Conservation (phyloP, 1,140 invertebrate species). For the Ericerus pela region DNA sequence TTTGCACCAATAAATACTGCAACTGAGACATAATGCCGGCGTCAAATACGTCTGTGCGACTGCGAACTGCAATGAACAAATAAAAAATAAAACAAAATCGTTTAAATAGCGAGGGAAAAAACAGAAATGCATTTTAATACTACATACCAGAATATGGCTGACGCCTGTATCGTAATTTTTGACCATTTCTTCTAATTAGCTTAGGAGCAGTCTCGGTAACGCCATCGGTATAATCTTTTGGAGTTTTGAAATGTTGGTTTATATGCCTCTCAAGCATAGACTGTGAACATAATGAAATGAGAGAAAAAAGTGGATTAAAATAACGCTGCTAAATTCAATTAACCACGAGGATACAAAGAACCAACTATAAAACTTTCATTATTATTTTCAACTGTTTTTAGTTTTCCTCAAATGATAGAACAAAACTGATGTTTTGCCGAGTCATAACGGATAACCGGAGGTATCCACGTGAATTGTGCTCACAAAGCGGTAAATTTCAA, state of each 20-base stretch:
- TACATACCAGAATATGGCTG: conserved; percentile 39
- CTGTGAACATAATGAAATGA: conserved; percentile 39
- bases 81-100: background rate
- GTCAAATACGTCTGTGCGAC: background rate
- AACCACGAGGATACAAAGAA: too few species aligned
- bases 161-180: conserved; percentile 63
- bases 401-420: too few species aligned
- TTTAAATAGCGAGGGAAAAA: background rate
- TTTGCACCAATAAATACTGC: conserved; percentile 5
- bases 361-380: too few species aligned
- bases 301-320: background rate
- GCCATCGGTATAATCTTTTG: conserved; percentile 40
- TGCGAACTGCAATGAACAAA: background rate
- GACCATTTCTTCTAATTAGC: conserved; percentile 65
- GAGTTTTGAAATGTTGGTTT: conserved; percentile 73
- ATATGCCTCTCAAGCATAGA: conserved; percentile 77
- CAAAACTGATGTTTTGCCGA: too few species aligned
- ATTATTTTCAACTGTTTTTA: too few species aligned
- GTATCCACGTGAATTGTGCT: too few species aligned
- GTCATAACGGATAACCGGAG: too few species aligned
- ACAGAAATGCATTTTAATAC: background rate
- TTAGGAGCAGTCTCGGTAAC: conserved; percentile 47
- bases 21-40: background rate
- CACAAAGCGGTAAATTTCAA: too few species aligned
- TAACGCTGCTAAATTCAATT: background rate